Evolutionary conservation across 2,113 vertebrate genomes (phyloP), one percentile per base, ranked within the genome.

Genomic region (Pristiophorus japonicus): DNA sequence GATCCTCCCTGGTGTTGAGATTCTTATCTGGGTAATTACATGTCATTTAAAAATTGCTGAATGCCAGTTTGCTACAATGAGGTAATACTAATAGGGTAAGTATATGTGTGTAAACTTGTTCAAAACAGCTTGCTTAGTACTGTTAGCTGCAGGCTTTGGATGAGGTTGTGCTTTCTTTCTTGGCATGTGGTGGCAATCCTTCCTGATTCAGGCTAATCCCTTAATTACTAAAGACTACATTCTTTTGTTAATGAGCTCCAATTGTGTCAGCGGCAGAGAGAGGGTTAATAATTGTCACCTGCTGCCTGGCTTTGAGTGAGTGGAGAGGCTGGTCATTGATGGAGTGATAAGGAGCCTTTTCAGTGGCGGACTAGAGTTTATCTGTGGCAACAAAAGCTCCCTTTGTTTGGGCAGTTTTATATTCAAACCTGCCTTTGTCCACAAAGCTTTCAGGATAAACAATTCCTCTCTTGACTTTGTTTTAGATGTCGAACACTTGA

Each of bases 181-280:
- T 51, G 55, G 93, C 93, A 94, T 94, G 93, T 94, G 93, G 93
- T 70, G 93, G 63, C 93, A 70, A 94, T 73, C 93, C 65, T 70
- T 67, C 66, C 38, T 51, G 93, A 70, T 94, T 73, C 63, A 45
- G 14, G 42, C 38, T 70, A 94, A 94, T 70, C 93, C 93, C 63
- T 94, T 94, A 70, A 94, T 94, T 51, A 94, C 42, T 94, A 70
- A 94, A 94, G 59, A 27, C 93, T 47, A 66, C 93, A 94, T 94
- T 94, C 93, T 94, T 94, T 94, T 94, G 93, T 94, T 70, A 94
- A 67, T 94, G 38, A 94, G 24, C 93, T 70, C 22, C 12, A n/a
- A 94, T 70, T 94, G 93, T 94, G 42, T 14, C 45, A 70, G 30
- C 34, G 34, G 20, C 20, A 30, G 42, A 94, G 93, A 47, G 93